These are phyloP conservation scores for Mongoloraphidia duomilia DNA, from an alignment of 2,888 invertebrate species.

Conservation along the genomic window DNA sequence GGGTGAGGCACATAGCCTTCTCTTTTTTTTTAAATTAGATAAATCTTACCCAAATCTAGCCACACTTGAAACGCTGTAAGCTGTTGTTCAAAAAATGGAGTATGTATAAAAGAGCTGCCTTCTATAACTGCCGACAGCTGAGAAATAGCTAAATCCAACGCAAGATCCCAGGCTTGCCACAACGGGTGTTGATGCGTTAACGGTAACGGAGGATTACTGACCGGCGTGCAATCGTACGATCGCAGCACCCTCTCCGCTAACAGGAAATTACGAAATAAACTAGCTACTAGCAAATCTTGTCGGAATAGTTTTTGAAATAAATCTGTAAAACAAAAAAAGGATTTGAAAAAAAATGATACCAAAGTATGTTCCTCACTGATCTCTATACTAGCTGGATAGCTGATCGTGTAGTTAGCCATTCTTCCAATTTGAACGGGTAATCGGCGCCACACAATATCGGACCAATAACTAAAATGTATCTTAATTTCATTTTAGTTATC, in stretches of 20 bases:
- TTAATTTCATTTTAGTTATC: too few species aligned
- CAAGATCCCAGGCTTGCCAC: slow-evolving; percentile 98
- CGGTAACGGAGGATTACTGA: slow-evolving; percentile 82
- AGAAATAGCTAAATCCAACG: slow-evolving; percentile 83
- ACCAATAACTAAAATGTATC: too few species aligned
- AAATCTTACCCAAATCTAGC: slow-evolving; percentile 55
- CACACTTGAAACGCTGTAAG: slow-evolving; percentile 95
- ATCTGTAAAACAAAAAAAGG: slow-evolving; percentile 36
- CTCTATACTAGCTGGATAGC: too few species aligned
- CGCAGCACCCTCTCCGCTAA: slow-evolving; percentile 91
- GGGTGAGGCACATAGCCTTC: too few species aligned
- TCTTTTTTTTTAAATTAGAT: too few species aligned
- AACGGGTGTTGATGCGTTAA: slow-evolving; percentile 80
- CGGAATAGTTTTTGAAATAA: slow-evolving; percentile 93
- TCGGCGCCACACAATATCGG: too few species aligned
- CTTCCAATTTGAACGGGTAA: too few species aligned
- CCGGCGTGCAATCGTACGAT: slow-evolving; percentile 94
- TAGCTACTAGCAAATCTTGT: slow-evolving; percentile 95
- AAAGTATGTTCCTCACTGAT: too few species aligned
- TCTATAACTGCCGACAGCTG: slow-evolving; percentile 71
- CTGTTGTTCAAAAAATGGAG: slow-evolving; percentile 95
- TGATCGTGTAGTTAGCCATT: too few species aligned
- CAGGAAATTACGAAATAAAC: slow-evolving; percentile 91
- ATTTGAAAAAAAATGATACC: neutral
- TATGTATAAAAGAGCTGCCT: slow-evolving; percentile 49